These are phyloP conservation scores for Phoebastria nigripes DNA, from an alignment of 2,797 vertebrate species.

Conservation along the genomic window DNA sequence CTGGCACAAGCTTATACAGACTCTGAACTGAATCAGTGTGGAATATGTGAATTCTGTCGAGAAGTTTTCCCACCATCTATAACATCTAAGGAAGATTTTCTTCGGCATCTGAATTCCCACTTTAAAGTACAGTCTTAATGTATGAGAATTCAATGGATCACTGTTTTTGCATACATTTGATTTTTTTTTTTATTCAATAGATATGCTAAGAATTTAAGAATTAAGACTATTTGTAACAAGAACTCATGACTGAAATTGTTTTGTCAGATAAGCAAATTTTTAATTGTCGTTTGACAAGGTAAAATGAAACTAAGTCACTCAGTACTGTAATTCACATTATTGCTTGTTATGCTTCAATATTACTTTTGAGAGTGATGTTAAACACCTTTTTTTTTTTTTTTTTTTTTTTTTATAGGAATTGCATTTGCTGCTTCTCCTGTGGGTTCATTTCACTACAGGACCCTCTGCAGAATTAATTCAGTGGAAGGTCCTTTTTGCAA, in stretches of 20 bases:
- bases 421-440: too few relatives aligned
- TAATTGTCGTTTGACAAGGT: constrained; percentile 36
- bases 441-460: too few relatives aligned
- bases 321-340: constrained; percentile 31
- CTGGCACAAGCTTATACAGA: constrained; percentile 73
- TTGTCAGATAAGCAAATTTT: constrained; percentile 46
- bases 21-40: constrained; percentile 76
- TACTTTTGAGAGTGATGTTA: not conserved
- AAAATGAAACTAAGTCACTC: constrained; percentile 55
- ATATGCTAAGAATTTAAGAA: constrained; percentile 37
- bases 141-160: constrained; percentile 63
- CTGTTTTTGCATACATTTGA: constrained; percentile 53
- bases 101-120: constrained; percentile 95
- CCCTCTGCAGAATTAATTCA: too few relatives aligned
- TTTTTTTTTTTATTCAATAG: constrained; percentile 40
- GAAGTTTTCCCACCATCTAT: constrained; percentile 87
- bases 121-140: constrained; percentile 84
- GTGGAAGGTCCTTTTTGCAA: too few relatives aligned
- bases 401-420: not conserved
- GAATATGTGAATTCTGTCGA: constrained; percentile 92
- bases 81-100: constrained; percentile 82
- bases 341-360: constrained; percentile 45
- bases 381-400: not conserved
- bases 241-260: not conserved
- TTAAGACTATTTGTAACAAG: constrained; percentile 52